Base-by-base conservation (phyloP, 2,888 invertebrate species). In the Ganaspis brasiliensis region DNA sequence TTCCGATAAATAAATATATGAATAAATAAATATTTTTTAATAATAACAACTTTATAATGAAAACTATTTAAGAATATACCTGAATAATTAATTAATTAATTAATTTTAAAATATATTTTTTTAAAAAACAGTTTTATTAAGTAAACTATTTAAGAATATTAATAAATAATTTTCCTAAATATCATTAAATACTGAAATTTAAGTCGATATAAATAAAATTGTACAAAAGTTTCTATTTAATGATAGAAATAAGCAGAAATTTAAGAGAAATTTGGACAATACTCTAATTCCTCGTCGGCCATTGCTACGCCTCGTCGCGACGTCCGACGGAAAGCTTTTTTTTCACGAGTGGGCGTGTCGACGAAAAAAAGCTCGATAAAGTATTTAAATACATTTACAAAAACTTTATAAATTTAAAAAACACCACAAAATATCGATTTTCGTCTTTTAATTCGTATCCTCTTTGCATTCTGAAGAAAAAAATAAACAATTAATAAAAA, bases 291-390 rank as follows among this genome's bases (percentile, higher is more conserved):
- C 56, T 52, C 35, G 77, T 73, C 57, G 61, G 80, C 85, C 86
- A 86, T 86, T 84, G 85, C 86, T 84, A 84, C 83, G 82, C 40
- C 21, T 37, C 71, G 26, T 21, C 56, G 73, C 19, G 67, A 37
- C 77, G 84, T 77, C 84, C 85, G 85, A 76, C 85, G 85, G 84
- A 31, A 75, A 40, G 74, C 80, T 67, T 67, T 63, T 67, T 63
- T 67, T 67, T 45, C 63, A 45, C 63, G 63, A 67, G 63, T 67
- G 63, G 63, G 63, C 63, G 63, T 67, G 63, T 67, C 63, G 21
- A 1, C 24, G 40, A 21, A 67, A 67, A 40, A 67, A 67, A 16
- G 8, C 21, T 14, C 24, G 21, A 14, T 19, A 63, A 6, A 45
- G 21, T 67, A 40, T 49, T 49, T 6, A 67, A 24, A 10, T 8